Evolutionary conservation across 2,888 invertebrate genomes (phyloP).

Genomic region (Lysandra bellargus): DNA sequence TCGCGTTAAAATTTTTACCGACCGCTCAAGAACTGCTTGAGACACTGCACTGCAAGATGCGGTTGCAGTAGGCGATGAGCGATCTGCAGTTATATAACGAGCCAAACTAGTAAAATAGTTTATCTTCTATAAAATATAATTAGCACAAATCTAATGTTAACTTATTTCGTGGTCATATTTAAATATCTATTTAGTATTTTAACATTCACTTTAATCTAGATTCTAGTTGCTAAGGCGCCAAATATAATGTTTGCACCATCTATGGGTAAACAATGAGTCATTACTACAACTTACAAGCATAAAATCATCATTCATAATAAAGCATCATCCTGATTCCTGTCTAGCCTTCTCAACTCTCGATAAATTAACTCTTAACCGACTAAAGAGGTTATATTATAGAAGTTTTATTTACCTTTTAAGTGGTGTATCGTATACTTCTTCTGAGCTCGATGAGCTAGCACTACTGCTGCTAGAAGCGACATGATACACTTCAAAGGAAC

Average conservation of each 20-base stretch:
- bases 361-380: background rate
- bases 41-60: too few species aligned
- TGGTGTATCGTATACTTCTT: constrained; percentile 59
- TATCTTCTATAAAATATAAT: too few species aligned
- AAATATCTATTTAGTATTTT: too few species aligned
- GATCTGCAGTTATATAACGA: too few species aligned
- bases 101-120: too few species aligned
- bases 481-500: constrained; percentile 60
- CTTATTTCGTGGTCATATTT: too few species aligned
- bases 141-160: too few species aligned
- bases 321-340: background rate
- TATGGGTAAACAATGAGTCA: background rate
- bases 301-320: background rate
- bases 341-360: background rate
- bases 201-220: too few species aligned
- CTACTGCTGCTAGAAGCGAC: constrained; percentile 62
- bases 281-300: too few species aligned
- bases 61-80: too few species aligned
- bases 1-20: too few species aligned
- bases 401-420: constrained; percentile 56
- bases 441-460: constrained; percentile 58
- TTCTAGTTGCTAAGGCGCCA: background rate
- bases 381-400: background rate
- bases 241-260: background rate
- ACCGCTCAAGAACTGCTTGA: too few species aligned